These are phyloP conservation scores for Eciton burchellii DNA, from an alignment of 1,140 invertebrate species.

Conservation along the genomic window DNA sequence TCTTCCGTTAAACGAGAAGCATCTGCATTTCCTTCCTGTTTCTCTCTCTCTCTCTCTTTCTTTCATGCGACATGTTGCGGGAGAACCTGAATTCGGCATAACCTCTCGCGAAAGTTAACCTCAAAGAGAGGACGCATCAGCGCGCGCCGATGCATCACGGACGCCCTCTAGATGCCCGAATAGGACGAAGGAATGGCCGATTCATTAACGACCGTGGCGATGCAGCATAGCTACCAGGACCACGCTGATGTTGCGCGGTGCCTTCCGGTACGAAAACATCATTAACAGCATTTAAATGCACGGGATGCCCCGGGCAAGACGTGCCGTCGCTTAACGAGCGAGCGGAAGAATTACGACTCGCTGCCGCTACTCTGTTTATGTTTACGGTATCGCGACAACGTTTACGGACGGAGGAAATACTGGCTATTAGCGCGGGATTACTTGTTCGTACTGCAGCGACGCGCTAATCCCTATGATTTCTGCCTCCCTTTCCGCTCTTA, in stretches of 20 bases:
- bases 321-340: conserved; percentile 77
- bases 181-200: conserved; percentile 29
- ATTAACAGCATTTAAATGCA: conserved; percentile 79
- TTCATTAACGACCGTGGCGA: conserved; percentile 34
- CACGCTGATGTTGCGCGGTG: conserved; percentile 1
- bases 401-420: conserved; percentile 75
- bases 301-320: conserved; percentile 68
- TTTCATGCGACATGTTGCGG: no score
- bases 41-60: no score
- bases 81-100: no score
- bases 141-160: no score
- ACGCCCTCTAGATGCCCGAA: not conserved
- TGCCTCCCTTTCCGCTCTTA: conserved; percentile 51
- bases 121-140: conserved; percentile 6
- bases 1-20: no score
- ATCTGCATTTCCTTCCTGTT: no score
- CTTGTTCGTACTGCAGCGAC: conserved; percentile 70
- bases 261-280: conserved; percentile 73
- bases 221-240: not conserved
- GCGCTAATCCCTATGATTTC: conserved; percentile 76
- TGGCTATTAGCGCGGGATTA: conserved; percentile 76
- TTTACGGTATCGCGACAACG: conserved; percentile 76
- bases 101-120: conserved; percentile 21
- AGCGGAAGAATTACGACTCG: conserved; percentile 75
- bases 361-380: conserved; percentile 73